Base-by-base conservation (phyloP, 2,797 vertebrate genomes). In the Sebastes nivosus region DNA sequence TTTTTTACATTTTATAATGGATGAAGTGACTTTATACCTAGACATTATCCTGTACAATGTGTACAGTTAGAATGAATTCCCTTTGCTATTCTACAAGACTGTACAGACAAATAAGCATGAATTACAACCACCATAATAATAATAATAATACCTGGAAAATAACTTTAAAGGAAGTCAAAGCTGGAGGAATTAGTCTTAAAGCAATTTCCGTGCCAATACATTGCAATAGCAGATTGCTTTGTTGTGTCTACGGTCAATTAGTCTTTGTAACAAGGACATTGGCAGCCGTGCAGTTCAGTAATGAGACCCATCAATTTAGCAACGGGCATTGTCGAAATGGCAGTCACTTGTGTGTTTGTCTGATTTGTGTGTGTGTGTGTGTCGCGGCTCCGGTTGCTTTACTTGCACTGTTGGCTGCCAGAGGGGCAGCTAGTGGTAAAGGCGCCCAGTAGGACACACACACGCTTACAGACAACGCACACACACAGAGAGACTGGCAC, bases 271-370 rank as follows among this genome's bases (percentile, higher is more conserved):
- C 82, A 69, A 67, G 78, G 75, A 85, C 80, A 75, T 71, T 90
- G 87, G 88, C 87, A 85, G 72, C 30, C 34, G 20, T 67, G 67
- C 77, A 55, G 16, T 77, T 71, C 82, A 54, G 77, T 91, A 92
- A 93, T 91, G 91, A 91, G 87, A 68, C 52, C 83, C 91, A 91
- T 94, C 86, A 84, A 91, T 93, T 91, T 66, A 88, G 85, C 72
- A 74, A 14, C 13, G 81, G 85, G 61, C 69, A 79, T 72, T 84
- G 87, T 87, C 3, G 8, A 63, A 72, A 59, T 68, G 79, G 75
- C 77, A 75, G 72, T 77, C 85, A 79, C 76, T 83, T 24, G 34
- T 73, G 30, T 68, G 50, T 82, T 70, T 68, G 71, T 50, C 11
- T 70, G 18, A 52, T 52, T n/a, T 42, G 22, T 71, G 54, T 71